Conservation (phyloP, 2,113 vertebrate species). For the Plecturocebus donacophilus region DNA sequence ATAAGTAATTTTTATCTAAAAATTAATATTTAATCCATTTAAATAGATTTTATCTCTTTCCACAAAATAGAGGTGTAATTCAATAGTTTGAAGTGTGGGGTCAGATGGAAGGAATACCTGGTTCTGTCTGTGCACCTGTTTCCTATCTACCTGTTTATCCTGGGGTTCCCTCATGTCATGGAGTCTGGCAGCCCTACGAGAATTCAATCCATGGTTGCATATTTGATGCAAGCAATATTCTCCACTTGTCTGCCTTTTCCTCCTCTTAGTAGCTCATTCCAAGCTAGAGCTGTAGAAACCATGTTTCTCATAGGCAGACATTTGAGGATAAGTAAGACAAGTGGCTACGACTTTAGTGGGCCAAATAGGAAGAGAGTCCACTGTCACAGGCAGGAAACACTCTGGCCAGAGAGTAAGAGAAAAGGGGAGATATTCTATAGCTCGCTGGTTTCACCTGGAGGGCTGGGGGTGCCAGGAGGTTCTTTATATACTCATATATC, state of each 20-base stretch:
- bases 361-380: background rate
- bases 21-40: background rate
- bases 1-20: background rate
- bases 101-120: background rate
- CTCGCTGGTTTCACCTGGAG: background rate
- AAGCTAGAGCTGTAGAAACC: background rate
- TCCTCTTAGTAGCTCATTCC: background rate
- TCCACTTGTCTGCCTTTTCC: background rate
- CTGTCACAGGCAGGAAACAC: background rate
- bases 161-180: background rate
- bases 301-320: background rate
- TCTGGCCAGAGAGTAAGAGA: background rate
- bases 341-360: background rate
- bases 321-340: background rate
- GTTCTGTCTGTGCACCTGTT: background rate
- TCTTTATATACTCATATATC: background rate
- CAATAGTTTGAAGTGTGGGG: background rate
- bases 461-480: background rate
- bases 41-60: background rate
- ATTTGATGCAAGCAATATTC: background rate
- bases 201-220: no score
- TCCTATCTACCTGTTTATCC: background rate
- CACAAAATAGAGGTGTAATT: background rate
- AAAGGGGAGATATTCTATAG: background rate
- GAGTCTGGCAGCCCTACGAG: background rate